Percentiles rank a stretch among this genome's conserved stretches.
Evolutionary conservation across 2,888 invertebrate genomes (phyloP).

Genomic region (Lepidocyrtinus sp.): DNA sequence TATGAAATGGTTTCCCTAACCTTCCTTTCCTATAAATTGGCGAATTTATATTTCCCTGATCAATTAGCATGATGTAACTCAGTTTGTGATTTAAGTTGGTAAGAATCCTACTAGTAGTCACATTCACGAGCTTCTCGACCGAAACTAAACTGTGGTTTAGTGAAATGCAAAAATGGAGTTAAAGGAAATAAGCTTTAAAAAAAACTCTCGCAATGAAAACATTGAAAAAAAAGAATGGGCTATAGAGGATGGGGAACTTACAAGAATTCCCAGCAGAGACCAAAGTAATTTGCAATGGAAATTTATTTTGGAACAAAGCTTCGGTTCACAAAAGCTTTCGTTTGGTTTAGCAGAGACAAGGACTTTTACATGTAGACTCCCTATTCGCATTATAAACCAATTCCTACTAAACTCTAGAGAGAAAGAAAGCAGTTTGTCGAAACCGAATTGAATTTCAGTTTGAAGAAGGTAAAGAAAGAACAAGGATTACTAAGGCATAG

Average conservation of each 20-base stretch:
- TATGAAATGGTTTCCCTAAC: no score
- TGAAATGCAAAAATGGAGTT: no score
- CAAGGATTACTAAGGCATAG: background rate
- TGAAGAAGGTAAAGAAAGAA: background rate
- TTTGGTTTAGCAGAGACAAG: constrained; percentile 7
- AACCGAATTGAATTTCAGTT: background rate
- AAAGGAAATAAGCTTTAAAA: no score
- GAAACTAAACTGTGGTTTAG: no score
- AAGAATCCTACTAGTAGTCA: no score
- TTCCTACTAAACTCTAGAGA: constrained; percentile 8
- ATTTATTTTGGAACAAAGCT: constrained; percentile 32
- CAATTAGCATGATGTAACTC: no score
- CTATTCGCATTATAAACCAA: background rate
- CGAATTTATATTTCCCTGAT: no score
- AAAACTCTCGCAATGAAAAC: no score
- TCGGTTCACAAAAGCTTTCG: constrained; percentile 18
- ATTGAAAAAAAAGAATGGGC: constrained; percentile 13
- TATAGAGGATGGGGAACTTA: constrained; percentile 26
- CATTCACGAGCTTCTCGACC: no score
- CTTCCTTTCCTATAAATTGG: no score
- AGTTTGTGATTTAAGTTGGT: no score
- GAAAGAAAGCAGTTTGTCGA: background rate
- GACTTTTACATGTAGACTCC: background rate
- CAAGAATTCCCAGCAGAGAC: constrained; percentile 46
- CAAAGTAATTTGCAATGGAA: constrained; percentile 49